These are phyloP conservation scores for Steinernema feltiae DNA, from an alignment of 1,140 invertebrate genomes.

Conservation along the genomic window DNA sequence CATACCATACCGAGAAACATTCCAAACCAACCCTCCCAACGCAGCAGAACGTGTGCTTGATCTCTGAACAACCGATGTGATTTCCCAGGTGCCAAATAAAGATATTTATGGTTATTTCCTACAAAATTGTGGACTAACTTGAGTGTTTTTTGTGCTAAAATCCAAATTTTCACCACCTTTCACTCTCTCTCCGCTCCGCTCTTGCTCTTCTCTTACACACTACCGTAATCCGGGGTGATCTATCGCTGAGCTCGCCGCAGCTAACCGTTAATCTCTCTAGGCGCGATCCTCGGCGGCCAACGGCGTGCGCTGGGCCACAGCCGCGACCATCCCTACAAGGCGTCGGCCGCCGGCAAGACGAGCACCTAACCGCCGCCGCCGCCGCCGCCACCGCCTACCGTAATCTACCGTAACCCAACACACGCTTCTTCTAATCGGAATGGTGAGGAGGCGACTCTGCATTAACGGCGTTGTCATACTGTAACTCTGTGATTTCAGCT, in stretches of 20 bases:
- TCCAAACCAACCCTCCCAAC: neutral
- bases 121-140: too few species aligned
- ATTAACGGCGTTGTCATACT: neutral
- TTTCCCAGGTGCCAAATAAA: neutral
- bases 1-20: neutral
- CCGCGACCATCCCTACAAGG: constrained; percentile 37
- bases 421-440: constrained; percentile 1
- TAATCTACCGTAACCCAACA: neutral
- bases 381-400: neutral
- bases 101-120: neutral
- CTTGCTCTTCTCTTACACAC: neutral
- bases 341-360: constrained; percentile 27
- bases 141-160: too few species aligned
- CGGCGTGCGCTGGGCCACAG: constrained; percentile 31
- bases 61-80: neutral
- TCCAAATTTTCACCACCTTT: too few species aligned
- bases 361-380: constrained; percentile 12
- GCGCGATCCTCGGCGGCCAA: constrained; percentile 35
- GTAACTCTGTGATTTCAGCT: constrained; percentile 1
- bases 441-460: neutral
- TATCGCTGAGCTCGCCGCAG: neutral
- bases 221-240: neutral
- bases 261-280: constrained; percentile 24
- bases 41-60: neutral
- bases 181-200: too few species aligned